Evolutionary conservation across 2,888 invertebrate genomes (phyloP).

Genomic region (Drosophila meridionalis): DNA sequence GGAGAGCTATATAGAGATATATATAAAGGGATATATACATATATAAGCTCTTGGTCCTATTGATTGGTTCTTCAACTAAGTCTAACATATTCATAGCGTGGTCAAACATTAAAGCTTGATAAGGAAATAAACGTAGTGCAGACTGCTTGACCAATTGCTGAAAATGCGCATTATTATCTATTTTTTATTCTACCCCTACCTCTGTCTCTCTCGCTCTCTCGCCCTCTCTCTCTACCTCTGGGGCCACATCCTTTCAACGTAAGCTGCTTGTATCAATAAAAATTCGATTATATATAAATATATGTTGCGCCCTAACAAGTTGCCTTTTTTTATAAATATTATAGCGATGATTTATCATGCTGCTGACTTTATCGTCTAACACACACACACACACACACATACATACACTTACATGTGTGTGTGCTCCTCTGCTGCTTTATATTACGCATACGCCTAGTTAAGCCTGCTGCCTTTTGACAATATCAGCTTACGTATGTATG

Average conservation of each 20-base stretch:
- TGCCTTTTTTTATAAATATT: slow-evolving; percentile 56
- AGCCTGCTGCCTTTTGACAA: slow-evolving; percentile 57
- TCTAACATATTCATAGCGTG: slow-evolving; percentile 66
- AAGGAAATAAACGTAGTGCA: slow-evolving; percentile 39
- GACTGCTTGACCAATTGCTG: slow-evolving; percentile 74
- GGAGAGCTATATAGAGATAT: neutral
- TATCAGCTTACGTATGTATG: slow-evolving; percentile 56
- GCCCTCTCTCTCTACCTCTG: neutral
- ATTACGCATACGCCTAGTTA: slow-evolving; percentile 76
- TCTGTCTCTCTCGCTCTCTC: neutral
- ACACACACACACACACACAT: slow-evolving; percentile 38
- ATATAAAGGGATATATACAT: neutral
- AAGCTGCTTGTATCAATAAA: slow-evolving; percentile 85
- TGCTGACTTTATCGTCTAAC: slow-evolving; percentile 73
- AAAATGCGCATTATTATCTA: slow-evolving; percentile 68
- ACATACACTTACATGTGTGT: neutral
- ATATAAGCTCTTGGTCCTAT: slow-evolving; percentile 33
- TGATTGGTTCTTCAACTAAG: slow-evolving; percentile 28
- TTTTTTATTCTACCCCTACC: slow-evolving; percentile 65
- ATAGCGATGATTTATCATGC: slow-evolving; percentile 79
- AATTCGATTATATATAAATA: slow-evolving; percentile 84
- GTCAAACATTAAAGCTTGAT: slow-evolving; percentile 55
- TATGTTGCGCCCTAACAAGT: slow-evolving; percentile 37
- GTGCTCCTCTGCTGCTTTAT: slow-evolving; percentile 17
- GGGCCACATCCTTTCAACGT: slow-evolving; percentile 73